phyloP scores from a whole-genome alignment of 2,797 vertebrate species.

The Gallinago solitaria region DNA sequence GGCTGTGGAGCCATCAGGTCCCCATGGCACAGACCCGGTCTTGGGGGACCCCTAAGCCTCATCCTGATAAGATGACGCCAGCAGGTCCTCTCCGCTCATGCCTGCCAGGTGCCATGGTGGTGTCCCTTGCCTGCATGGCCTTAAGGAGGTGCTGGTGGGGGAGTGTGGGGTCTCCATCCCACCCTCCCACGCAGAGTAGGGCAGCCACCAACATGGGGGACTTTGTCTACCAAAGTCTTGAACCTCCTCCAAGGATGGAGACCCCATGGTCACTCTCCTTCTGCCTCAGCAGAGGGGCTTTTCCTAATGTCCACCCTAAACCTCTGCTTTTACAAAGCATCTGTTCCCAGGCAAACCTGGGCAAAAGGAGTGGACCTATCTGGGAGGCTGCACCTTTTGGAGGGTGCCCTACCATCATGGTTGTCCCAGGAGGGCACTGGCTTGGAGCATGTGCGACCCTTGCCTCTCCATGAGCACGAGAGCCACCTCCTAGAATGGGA shows the following conservation, averaged over 20 bases:
- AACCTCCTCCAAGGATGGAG: neutral
- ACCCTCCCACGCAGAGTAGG: neutral
- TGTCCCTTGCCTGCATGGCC: neutral
- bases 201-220: neutral
- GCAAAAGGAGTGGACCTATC: neutral
- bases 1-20: neutral
- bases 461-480: neutral
- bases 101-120: neutral
- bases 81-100: neutral
- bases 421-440: neutral
- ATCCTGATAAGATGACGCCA: neutral
- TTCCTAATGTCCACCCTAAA: neutral
- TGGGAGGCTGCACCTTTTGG: neutral
- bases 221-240: neutral
- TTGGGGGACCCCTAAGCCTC: neutral
- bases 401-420: neutral
- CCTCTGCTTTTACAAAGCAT: neutral
- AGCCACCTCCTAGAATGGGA: neutral
- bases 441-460: neutral
- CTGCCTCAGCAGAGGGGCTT: neutral
- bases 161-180: neutral
- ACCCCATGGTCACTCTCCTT: rapidly evolving
- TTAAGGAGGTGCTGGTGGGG: neutral
- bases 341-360: neutral
- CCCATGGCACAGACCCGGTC: neutral